Percentiles rank a stretch among this genome's conserved stretches.
Conservation (phyloP, 2,888 invertebrate species). For the Torymus auratus region DNA sequence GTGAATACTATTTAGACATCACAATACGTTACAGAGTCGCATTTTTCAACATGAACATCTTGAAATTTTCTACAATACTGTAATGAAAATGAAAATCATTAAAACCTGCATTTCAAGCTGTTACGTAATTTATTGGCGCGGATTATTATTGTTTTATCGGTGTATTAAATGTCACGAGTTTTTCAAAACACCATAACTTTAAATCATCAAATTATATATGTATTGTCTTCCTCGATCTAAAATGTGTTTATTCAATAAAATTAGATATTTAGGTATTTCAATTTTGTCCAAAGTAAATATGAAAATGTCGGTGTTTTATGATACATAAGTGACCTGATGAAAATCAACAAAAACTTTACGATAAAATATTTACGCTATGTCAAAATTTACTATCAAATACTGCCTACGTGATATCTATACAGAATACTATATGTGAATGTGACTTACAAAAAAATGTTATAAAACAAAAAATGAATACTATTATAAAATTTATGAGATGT, state of each 20-base stretch:
- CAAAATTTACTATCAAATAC: constrained; percentile 45
- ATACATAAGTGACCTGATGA: constrained; percentile 32
- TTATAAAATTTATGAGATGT: constrained; percentile 40
- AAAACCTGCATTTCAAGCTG: background rate
- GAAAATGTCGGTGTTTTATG: constrained; percentile 47
- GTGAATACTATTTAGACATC: constrained; percentile 18
- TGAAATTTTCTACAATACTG: constrained; percentile 29
- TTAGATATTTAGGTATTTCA: constrained; percentile 3
- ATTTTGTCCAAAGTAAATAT: constrained; percentile 26
- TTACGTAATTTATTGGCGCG: constrained; percentile 5
- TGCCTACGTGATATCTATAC: constrained; percentile 46
- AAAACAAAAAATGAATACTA: constrained; percentile 16
- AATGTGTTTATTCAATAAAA: constrained; percentile 6
- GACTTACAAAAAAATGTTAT: constrained; percentile 35
- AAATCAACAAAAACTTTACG: constrained; percentile 32
- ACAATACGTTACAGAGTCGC: constrained; percentile 10
- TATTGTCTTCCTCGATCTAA: constrained; percentile 33
- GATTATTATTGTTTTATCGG: constrained; percentile 23
- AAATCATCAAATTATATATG: constrained; percentile 20
- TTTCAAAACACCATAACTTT: constrained; percentile 12
- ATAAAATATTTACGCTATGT: constrained; percentile 23
- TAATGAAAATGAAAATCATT: constrained; percentile 7
- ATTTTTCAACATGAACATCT: constrained; percentile 27
- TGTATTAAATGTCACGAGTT: constrained; percentile 25
- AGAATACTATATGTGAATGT: constrained; percentile 49